Base-by-base conservation (phyloP, 2,888 invertebrate species). In the Archips xylosteana region DNA sequence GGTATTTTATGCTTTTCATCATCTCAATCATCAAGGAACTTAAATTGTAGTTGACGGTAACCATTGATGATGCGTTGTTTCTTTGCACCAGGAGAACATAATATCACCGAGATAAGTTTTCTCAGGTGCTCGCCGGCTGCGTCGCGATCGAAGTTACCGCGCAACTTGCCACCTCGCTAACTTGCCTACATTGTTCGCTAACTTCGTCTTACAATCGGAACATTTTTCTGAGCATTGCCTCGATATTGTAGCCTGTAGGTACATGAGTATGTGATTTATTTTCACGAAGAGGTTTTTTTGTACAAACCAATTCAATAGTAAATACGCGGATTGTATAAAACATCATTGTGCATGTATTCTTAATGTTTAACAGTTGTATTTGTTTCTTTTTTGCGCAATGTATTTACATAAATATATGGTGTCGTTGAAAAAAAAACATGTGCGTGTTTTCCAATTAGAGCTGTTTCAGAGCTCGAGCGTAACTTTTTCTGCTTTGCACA, bases 181-280 rank as follows among this genome's bases (percentile, higher is more conserved):
- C 72, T 71, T 4, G 54, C 51, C 60, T 47, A 67, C 65, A 62
- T 60, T 75, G 74, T 76, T 72, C 67, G 69, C 57, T 45, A 71
- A 74, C 76, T 74, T 74, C 57, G 39, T 23, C 70, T 65, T 62
- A 67, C 65, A 70, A 68, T 68, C 60, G 64, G 47, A 60, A 60
- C 61, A 62, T 72, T 72, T 72, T 72, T 72, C 61, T 61, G 32
- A 51, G 47, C 60, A 5, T 15, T 60, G 49, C 15, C 32, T 51
- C 65, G 45, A 42, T 45, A 64, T 60, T 69, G 64, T 36, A 36
- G 36, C 12, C 12, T n/a, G 36, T 23, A 23, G 23, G 23, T 23
- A 23, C 1, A 23, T 23, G 23, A 23, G 60, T 34, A 45, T 12
- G n/a, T 10, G 8, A 42, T 39, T 6, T 39, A 4, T 39, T 39